Evolutionary conservation across 2,113 vertebrate species (phyloP).

Genomic region (Hippocampus abdominalis): DNA sequence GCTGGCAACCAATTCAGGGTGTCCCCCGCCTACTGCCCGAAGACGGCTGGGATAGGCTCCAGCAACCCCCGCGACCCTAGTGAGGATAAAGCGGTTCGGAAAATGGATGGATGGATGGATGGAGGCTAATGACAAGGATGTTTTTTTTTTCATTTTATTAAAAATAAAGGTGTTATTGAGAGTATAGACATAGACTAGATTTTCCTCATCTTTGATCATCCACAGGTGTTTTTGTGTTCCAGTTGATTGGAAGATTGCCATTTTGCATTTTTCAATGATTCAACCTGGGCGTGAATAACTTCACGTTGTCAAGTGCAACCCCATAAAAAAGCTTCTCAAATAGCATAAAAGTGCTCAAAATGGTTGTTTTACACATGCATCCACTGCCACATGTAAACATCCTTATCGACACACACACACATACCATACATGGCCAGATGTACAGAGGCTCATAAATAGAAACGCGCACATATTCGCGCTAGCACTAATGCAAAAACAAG

Average conservation of each 20-base stretch:
- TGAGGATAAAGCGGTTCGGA: too few relatives aligned
- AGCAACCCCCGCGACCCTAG: too few relatives aligned
- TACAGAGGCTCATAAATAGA: constrained; percentile 13
- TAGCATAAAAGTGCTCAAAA: constrained; percentile 21
- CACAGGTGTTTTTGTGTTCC: background rate
- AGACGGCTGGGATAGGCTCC: too few relatives aligned
- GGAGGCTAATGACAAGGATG: background rate
- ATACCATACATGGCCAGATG: background rate
- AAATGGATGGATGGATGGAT: too few relatives aligned
- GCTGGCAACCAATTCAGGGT: too few relatives aligned
- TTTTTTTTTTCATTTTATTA: background rate
- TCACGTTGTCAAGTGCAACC: background rate
- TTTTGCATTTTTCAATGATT: background rate
- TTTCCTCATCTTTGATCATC: too few relatives aligned
- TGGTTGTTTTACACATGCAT: constrained; percentile 21
- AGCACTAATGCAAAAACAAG: constrained; percentile 52
- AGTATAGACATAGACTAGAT: too few relatives aligned
- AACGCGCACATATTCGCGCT: constrained; percentile 28
- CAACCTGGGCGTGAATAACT: background rate
- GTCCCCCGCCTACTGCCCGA: too few relatives aligned
- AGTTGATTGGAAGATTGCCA: background rate
- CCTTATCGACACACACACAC: background rate
- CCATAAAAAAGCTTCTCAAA: constrained; percentile 18
- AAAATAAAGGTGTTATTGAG: too few relatives aligned
- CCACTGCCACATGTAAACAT: constrained; percentile 25